Percentiles rank a stretch among this genome's conserved stretches.
Evolutionary conservation across 1,140 invertebrate species (phyloP).

Genomic region (Drosophila athabasca): DNA sequence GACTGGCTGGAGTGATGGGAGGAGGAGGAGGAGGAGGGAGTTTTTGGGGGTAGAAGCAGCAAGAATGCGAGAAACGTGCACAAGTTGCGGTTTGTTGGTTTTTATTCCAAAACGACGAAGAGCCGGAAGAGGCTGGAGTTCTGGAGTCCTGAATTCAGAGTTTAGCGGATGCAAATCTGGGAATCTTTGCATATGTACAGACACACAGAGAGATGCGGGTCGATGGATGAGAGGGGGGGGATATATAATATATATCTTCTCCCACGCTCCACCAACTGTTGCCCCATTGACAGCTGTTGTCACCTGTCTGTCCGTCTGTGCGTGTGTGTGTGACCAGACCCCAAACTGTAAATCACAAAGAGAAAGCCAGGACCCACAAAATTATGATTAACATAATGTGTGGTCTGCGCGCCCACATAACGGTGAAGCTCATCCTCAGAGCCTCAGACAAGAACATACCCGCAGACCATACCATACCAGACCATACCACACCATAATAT

Average conservation of each 20-base stretch:
- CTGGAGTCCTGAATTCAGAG: slow-evolving; percentile 17
- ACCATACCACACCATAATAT: slow-evolving; percentile 30
- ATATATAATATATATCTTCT: neutral
- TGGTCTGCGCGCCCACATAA: slow-evolving; percentile 77
- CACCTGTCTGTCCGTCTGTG: slow-evolving; percentile 56
- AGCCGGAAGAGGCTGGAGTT: slow-evolving; percentile 39
- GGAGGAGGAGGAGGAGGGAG: no score
- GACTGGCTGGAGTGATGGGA: neutral
- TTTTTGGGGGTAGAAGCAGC: neutral
- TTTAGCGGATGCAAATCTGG: slow-evolving; percentile 50
- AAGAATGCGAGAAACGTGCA: slow-evolving; percentile 65
- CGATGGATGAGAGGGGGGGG: no score
- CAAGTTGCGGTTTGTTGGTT: slow-evolving; percentile 73
- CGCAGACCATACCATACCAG: slow-evolving; percentile 38
- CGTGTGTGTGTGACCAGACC: neutral
- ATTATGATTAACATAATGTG: slow-evolving; percentile 72
- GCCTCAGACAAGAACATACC: slow-evolving; percentile 37
- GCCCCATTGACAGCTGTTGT: slow-evolving; percentile 62
- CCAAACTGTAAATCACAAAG: slow-evolving; percentile 60
- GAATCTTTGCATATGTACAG: slow-evolving; percentile 4
- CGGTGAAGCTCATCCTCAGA: slow-evolving; percentile 38
- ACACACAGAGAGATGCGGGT: neutral
- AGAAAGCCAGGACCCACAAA: slow-evolving; percentile 33
- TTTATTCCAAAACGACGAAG: neutral
- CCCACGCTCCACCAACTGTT: slow-evolving; percentile 44